Evolutionary conservation across 2,888 invertebrate genomes (phyloP), one percentile per base, ranked within the genome.

Genomic region (Chesias legatella): DNA sequence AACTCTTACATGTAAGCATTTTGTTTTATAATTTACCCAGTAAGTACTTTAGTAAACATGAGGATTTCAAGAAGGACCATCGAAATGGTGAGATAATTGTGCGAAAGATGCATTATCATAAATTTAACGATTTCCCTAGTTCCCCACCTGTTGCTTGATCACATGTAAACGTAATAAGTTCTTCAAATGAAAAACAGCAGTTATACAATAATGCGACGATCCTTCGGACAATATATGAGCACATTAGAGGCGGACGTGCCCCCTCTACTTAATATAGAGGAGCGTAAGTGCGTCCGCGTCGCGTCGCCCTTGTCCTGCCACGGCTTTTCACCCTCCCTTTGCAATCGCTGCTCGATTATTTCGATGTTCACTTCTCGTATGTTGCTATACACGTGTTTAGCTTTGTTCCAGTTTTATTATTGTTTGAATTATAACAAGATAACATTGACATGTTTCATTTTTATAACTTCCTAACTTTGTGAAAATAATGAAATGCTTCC

Each of bases 191-290:
- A 44, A 46, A 43, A 48, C 40, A 52, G 43, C 29, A 46, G 58
- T 63, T 62, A 53, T 67, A 72, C 69, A 78, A 81, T 84, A 84
- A 84, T 80, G 81, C 77, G 69, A 69, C 69, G 67, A 62, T 68
- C 70, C 71, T 60, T 76, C 77, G 75, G 72, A 78, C 82, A 77
- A 88, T 86, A 88, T 86, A 86, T 79, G 85, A 73, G 72, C 77
- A 81, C 88, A 88, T 86, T 85, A 86, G 79, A 76, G 72, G 77
- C 68, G 84, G 72, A 88, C 86, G 88, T 88, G 88, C 82, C 77
- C 75, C 73, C 66, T 68, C 66, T 64, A 71, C 81, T 84, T 86
- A 82, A 88, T 85, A 84, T 85, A 83, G 73, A 73, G 39, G 72
- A 64, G 67, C 61, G 65, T 66, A 74, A 79, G 82, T 79, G 75